Conservation (phyloP, 2,797 vertebrate species). For the Cottoperca gobio region DNA sequence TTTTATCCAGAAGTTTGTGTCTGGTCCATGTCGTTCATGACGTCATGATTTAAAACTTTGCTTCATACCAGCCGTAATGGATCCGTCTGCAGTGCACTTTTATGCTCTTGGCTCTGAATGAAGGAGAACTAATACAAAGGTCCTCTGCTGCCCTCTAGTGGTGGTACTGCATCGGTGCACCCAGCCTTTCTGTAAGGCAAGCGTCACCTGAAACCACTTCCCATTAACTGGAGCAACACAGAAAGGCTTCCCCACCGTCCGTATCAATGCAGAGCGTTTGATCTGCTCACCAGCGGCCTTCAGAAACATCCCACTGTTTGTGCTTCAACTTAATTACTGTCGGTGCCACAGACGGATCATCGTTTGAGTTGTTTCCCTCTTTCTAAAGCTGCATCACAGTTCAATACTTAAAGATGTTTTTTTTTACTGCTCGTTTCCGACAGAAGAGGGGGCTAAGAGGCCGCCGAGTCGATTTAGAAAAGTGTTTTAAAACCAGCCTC, state of each 20-base stretch:
- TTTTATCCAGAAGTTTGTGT: not conserved
- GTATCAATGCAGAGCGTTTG: not conserved
- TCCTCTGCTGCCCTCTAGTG: conserved; percentile 54
- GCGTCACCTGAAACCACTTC: not conserved
- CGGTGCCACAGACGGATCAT: not conserved
- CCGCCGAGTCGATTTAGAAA: not conserved
- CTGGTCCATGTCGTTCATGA: accelerated
- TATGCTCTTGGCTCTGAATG: not conserved
- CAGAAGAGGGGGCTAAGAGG: not conserved
- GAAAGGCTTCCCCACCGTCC: not conserved
- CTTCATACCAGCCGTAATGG: not conserved
- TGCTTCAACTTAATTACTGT: not conserved
- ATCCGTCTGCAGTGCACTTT: not conserved
- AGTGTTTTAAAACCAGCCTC: not conserved
- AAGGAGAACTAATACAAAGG: not conserved
- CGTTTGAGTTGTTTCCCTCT: not conserved
- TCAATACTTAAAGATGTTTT: not conserved
- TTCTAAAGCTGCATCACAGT: not conserved
- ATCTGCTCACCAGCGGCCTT: not conserved
- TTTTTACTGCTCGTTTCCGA: not conserved
- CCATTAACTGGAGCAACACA: not conserved
- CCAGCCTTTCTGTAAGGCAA: not conserved
- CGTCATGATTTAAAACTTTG: not conserved
- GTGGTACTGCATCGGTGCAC: not conserved
- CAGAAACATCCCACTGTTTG: no score